These are phyloP conservation scores for Acanthurus tractus DNA, from an alignment of 2,797 vertebrate species.

Conservation along the genomic window DNA sequence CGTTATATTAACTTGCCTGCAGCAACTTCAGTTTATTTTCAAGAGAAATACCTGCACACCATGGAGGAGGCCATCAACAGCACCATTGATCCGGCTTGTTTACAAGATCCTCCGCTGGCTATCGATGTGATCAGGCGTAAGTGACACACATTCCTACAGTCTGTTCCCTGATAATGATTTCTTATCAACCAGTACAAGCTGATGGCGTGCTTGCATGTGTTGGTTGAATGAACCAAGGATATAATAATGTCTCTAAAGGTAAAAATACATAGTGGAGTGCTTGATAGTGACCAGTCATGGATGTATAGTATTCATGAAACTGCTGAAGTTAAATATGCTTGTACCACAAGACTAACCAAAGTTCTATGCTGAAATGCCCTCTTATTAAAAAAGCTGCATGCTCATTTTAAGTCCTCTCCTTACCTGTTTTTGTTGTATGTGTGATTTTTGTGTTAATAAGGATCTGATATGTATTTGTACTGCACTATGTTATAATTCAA, in stretches of 20 bases:
- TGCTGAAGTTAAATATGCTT: not conserved
- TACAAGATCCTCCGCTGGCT: conserved; percentile 83
- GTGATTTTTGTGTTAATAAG: not conserved
- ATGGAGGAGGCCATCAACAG: conserved; percentile 73
- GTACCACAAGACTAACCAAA: not conserved
- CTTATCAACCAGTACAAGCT: conserved; percentile 35
- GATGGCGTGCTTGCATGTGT: not conserved
- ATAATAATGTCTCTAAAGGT: not conserved
- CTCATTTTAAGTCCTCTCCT: not conserved
- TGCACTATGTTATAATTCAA: not conserved
- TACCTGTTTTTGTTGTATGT: not conserved
- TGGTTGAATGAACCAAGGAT: not conserved
- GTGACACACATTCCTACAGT: conserved; percentile 60
- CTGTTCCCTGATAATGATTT: conserved; percentile 37
- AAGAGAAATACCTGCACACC: conserved; percentile 14
- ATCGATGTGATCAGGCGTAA: conserved; percentile 85
- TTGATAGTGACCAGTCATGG: not conserved
- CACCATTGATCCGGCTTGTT: conserved; percentile 82
- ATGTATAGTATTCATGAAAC: not conserved
- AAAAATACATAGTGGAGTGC: too few relatives aligned
- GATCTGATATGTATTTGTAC: not conserved
- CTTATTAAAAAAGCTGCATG: too few relatives aligned
- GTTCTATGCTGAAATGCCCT: not conserved
- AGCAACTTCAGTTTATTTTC: not conserved
- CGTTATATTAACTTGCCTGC: not conserved